Evolutionary conservation across 1,140 invertebrate species (phyloP), one percentile per base, ranked within the genome.

Genomic region (Charaxes varanes): DNA sequence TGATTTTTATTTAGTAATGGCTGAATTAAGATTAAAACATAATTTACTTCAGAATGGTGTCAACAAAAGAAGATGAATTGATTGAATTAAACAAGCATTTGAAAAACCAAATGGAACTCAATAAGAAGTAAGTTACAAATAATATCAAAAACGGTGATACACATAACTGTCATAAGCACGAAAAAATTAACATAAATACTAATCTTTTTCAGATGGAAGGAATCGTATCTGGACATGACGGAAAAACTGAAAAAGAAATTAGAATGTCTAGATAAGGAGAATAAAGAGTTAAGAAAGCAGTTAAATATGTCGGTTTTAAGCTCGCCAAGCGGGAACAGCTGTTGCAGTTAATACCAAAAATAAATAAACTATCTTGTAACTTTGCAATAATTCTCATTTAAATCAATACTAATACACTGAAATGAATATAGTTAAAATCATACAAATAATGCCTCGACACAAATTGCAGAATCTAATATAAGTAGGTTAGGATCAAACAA

Each of bases 201-300:
- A 53, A 43, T 24, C 31, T 40, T 48, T 71, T 81, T 33, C 57
- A 89, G 88, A 40, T 89, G 87, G 87, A 88, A 87, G 62, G 86
- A 88, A 38, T 89, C 90, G 10, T 88, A 90, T 54, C 76, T 90
- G 30, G 86, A 87, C 22, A 85, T 90, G 44, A 87, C 87, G 3
- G 64, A 69, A 1, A 90, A 88, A 62, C 85, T 91, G 41, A 88
- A 90, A 62, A 81, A 66, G 27, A 86, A 87, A 50, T 69, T 88
- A 5, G 84, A 87, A 40, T 73, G 86, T 40, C 56, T 91, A 6
- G 69, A 74, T 17, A 76, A 81, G 32, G 88, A 89, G 67, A 89
- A 91, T 45, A 70, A 66, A 14, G 60, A 85, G 57, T 67, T 84
- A 46, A 80, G 88, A 18, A 43, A 71, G 7, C 65, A 74, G 52